Percentiles rank a stretch among this genome's conserved stretches.
phyloP scores from a whole-genome alignment of 2,113 vertebrate species.

The Cynopterus brachyotis region DNA sequence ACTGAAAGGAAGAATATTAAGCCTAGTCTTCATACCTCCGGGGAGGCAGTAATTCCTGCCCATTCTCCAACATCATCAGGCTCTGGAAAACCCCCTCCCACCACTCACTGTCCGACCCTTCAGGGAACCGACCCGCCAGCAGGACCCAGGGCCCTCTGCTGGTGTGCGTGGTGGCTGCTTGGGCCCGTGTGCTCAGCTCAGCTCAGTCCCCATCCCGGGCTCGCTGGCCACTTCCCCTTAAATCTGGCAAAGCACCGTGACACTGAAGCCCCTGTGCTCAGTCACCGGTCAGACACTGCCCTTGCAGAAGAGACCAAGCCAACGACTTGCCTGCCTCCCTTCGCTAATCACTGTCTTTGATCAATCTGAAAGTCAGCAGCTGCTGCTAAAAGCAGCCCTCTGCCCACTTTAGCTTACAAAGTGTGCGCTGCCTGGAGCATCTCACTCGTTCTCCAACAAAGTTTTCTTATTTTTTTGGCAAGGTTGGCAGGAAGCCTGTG shows the following conservation, averaged over 20 bases:
- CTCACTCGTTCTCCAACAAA: not conserved
- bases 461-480: constrained; percentile 44
- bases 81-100: not conserved
- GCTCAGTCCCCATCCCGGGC: not conserved
- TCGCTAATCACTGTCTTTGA: not conserved
- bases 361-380: not conserved
- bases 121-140: not conserved
- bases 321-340: not conserved
- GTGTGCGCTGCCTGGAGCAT: not conserved
- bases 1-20: not conserved
- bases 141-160: not conserved
- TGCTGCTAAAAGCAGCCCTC: not conserved
- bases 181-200: not conserved
- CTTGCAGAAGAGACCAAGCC: not conserved
- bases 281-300: not conserved
- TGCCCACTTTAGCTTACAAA: not conserved
- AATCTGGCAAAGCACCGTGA: constrained; percentile 45
- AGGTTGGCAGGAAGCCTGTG: not conserved
- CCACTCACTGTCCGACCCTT: not conserved
- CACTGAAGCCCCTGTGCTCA: not conserved
- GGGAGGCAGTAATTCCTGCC: not conserved
- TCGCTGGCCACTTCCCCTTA: not conserved
- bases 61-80: not conserved
- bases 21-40: not conserved
- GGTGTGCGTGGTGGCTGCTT: not conserved